A percentile compares a stretch with the other conserved stretches of the same genome.
Conservation (phyloP, 2,888 invertebrate genomes). For the Dryobotodes eremita region DNA sequence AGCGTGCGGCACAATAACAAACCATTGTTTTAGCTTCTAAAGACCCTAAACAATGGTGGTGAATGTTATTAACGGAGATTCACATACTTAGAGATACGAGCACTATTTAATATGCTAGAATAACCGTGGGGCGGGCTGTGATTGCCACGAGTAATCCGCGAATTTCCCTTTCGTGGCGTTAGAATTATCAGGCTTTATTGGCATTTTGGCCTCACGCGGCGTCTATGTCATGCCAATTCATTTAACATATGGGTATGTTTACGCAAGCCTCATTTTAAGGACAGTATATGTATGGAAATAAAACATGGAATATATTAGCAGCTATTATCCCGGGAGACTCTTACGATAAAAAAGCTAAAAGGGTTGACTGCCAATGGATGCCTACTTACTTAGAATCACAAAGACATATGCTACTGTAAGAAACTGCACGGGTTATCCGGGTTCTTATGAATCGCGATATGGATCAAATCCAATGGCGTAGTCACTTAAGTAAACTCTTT, state of each 20-base stretch:
- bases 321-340: conserved; percentile 4
- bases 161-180: conserved; percentile 29
- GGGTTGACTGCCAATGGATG: conserved; percentile 24
- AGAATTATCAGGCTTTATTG: conserved; percentile 41
- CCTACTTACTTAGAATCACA: conserved; percentile 30
- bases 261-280: conserved; percentile 10
- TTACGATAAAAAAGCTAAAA: conserved; percentile 41
- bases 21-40: conserved; percentile 44
- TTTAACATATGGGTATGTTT: conserved; percentile 32
- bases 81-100: conserved; percentile 48
- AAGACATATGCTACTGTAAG: conserved; percentile 24
- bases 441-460: conserved; percentile 31
- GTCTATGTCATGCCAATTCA: conserved; percentile 37
- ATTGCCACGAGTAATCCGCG: conserved; percentile 39
- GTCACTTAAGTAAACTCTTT: conserved; percentile 25
- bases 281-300: not conserved
- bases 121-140: conserved; percentile 29
- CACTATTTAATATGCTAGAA: conserved; percentile 46
- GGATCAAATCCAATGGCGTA: conserved; percentile 21
- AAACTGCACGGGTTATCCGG: not conserved
- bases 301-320: conserved; percentile 28
- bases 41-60: conserved; percentile 38
- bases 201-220: conserved; percentile 18
- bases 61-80: conserved; percentile 54
- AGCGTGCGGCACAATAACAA: conserved; percentile 22